These are phyloP conservation scores for Aleiodes leptofemur DNA, from an alignment of 2,888 invertebrate genomes.

Conservation along the genomic window DNA sequence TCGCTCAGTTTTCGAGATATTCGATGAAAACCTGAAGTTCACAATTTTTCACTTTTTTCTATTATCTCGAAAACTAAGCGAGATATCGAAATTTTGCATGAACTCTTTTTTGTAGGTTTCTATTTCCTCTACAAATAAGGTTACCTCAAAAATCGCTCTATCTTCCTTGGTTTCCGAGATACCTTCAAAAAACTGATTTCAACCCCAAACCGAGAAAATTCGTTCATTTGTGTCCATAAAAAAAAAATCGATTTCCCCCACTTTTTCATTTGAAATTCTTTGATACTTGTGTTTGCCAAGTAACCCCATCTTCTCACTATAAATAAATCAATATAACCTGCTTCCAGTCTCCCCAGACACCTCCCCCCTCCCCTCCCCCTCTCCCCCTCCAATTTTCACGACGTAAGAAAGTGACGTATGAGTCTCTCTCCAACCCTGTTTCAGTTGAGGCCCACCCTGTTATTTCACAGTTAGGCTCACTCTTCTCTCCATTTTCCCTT, in stretches of 20 bases:
- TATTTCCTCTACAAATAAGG: too few species aligned
- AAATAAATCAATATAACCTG: constrained; percentile 74
- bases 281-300: constrained; percentile 39
- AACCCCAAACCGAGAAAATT: too few species aligned
- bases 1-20: too few species aligned
- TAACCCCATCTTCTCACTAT: constrained; percentile 61
- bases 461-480: constrained; percentile 74
- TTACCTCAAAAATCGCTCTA: too few species aligned
- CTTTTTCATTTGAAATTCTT: background rate
- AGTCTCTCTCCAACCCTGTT: constrained; percentile 60
- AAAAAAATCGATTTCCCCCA: background rate
- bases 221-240: background rate
- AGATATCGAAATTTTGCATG: too few species aligned
- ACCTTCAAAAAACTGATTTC: too few species aligned
- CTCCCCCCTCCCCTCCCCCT: constrained; percentile 53
- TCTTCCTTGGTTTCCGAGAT: too few species aligned
- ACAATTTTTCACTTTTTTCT: too few species aligned
- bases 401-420: constrained; percentile 71
- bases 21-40: too few species aligned
- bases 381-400: constrained; percentile 53
- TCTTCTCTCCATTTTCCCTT: constrained; percentile 52
- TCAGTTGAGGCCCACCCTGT: constrained; percentile 65
- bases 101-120: too few species aligned
- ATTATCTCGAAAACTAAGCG: too few species aligned
- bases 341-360: constrained; percentile 55